Percentiles rank a stretch among this genome's conserved stretches.
Conservation (phyloP, 2,113 vertebrate genomes). For the Martes martes region DNA sequence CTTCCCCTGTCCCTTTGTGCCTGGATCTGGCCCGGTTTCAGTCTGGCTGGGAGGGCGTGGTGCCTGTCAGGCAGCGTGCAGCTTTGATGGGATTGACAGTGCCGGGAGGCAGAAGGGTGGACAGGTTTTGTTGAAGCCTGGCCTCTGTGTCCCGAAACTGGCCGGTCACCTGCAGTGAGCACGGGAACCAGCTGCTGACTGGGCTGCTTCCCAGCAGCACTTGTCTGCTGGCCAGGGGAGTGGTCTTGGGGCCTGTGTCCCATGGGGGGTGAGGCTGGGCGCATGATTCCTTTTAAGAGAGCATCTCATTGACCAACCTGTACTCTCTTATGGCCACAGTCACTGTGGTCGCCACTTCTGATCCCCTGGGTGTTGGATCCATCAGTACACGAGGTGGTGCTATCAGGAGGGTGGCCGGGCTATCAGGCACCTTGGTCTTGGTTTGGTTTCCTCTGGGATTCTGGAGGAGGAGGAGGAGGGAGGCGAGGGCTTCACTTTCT, state of each 20-base stretch:
- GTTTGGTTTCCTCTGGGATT: slow-evolving; percentile 37
- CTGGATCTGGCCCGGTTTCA: not conserved
- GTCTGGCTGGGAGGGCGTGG: not conserved
- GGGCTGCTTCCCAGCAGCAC: slow-evolving; percentile 56
- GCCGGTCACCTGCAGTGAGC: slow-evolving; percentile 54
- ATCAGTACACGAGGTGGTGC: not conserved
- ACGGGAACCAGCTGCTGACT: slow-evolving; percentile 71
- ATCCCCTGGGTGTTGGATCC: slow-evolving; percentile 47
- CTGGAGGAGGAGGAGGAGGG: not conserved
- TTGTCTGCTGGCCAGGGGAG: slow-evolving; percentile 58
- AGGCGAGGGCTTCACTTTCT: not conserved
- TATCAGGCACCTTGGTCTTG: not conserved
- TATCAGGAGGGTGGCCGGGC: not conserved
- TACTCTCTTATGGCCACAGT: slow-evolving; percentile 56
- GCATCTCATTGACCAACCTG: slow-evolving; percentile 62
- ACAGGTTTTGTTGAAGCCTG: slow-evolving; percentile 42
- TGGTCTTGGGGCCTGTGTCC: slow-evolving; percentile 55
- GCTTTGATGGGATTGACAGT: not conserved
- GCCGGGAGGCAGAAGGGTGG: not conserved
- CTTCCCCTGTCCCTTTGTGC: not conserved
- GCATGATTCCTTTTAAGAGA: slow-evolving; percentile 65
- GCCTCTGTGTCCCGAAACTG: slow-evolving; percentile 62
- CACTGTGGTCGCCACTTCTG: slow-evolving; percentile 56
- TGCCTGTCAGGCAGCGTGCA: not conserved
- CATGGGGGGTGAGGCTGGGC: slow-evolving; percentile 34